Evolutionary conservation across 2,888 invertebrate genomes (phyloP), one percentile per base, ranked within the genome.

Genomic region (Apomyelois bistriatella): DNA sequence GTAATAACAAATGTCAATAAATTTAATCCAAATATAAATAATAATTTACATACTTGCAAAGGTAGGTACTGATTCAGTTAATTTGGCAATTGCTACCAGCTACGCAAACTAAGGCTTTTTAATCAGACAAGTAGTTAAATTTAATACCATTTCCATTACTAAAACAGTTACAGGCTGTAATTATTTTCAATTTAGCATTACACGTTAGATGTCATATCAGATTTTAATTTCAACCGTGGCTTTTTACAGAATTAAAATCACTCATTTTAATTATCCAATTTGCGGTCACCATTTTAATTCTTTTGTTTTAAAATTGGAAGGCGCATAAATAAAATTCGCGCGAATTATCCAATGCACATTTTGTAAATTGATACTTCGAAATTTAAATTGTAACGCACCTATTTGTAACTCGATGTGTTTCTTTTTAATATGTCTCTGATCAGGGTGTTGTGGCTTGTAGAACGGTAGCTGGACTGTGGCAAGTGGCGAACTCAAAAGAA

Each of bases 71-170:
- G n/a, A 38, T 28, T 38, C 38, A 28, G 8, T 48, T 61, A 54
- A 57, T 57, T 55, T 54, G 47, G 42, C 36, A 55, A 59, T 54
- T 52, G 47, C 50, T 0, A 43, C 22, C 22, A 2, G 22, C 22
- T 6, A 43, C 30, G 15, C 36, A 9, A 32, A 42, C 53, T 47
- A 38, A n/a, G 30, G 30, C 53, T 53, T 58, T 54, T 56, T 58
- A 60, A 60, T 60, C 55, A 58, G 54, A 56, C 52, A 32, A 46
- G 40, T 41, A 49, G 15, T 10, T 52, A 58, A 56, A 46, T 64
- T 57, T 67, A 65, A 64, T 68, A 66, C 59, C 62, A 59, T 58
- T 73, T 76, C 69, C 70, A 79, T 81, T 79, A 79, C 72, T 75
- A 52, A 60, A 60, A 61, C 57, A 48, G 52, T 58, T 53, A 49